Base-by-base conservation (phyloP, 2,113 vertebrate genomes). In the Channa argus region DNA sequence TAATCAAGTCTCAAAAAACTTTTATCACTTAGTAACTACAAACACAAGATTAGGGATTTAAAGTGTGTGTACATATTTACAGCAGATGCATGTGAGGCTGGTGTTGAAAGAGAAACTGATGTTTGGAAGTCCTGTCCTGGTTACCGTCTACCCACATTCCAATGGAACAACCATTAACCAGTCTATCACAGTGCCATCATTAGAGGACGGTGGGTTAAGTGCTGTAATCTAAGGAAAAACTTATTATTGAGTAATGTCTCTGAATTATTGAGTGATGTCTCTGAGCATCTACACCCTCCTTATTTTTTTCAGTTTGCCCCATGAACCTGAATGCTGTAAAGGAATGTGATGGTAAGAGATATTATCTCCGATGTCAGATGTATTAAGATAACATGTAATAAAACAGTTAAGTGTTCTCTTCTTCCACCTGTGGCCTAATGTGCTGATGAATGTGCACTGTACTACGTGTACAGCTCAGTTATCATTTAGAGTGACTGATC, bases 251-350 rank as follows among this genome's bases (percentile, higher is more conserved):
- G n/a, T 8, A 15, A 12, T 44, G 6, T 33, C 41, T 41, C 13
- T 58, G 24, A 24, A 52, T 5, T 34, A n/a, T 9, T 9, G 12
- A 12, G n/a, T 8, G 14, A 12, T 44, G 6, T 33, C 41, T 41
- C 13, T 58, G 4, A 81, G 5, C 33, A 14, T 47, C 3, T n/a
- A 6, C 15, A 67, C 24, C 2, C 6, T 37, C 3, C 11, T 3
- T 78, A 14, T 82, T 44, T 80, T 12, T 86, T 87, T 51, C 79
- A 94, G 94, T 89, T 60, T 94, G 94, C 76, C 79, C 68, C 14
- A 45, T 56, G 15, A 53, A 62, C 36, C 58, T 63, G 4, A 4
- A 11, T 10, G 9, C 12, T 10, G 60, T 88, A 1, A 78, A 63
- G 37, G 65, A 71, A 8, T 94, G 91, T 82, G 68, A 83, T 8